Evolutionary conservation across 2,888 invertebrate species (phyloP), one percentile per base, ranked within the genome.

Genomic region (Allygus modestus): DNA sequence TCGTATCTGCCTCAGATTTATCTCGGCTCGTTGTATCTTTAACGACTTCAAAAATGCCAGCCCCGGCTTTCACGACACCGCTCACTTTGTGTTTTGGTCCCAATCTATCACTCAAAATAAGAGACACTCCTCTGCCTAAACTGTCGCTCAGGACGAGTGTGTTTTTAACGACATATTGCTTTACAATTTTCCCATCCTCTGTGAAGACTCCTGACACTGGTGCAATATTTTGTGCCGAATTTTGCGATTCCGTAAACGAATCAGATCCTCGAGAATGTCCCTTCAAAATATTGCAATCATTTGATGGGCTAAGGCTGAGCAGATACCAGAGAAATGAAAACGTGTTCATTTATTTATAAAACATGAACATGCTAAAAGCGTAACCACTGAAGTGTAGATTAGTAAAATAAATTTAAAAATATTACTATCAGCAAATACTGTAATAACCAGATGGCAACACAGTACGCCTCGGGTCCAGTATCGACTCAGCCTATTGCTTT

Each of bases 11-110:
- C 26, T 73, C 73, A 7, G 43, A 73, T 41, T 73, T 73, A 7
- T 73, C 73, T 73, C 43, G 23, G 41, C 73, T 73, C 9, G n/a
- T 41, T 17, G 73, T 73, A 12, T 73, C 73, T 43, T 73, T 73
- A 17, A 73, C 41, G 7, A 73, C 43, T 73, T 73, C 73, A 73
- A 73, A 73, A 23, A 73, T 73, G 0, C 43, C 43, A 41, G 73
- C 73, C 4, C 73, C 73, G 23, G 73, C 43, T 43, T 73, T 73
- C 1, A 73, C 73, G 73, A 73, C 26, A 28, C 73, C 73, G n/a
- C 73, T 73, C 73, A 73, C 73, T 73, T 37, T 73, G 41, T 73
- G 43, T 41, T 73, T 73, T 23, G 73, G 43, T n/a, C 43, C 73
- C n/a, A 73, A 17, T 73, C 73, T 73, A 73, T 73, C 73, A 23